Base-by-base conservation (phyloP, 2,113 vertebrate genomes). In the Gasterosteus aculeatus region DNA sequence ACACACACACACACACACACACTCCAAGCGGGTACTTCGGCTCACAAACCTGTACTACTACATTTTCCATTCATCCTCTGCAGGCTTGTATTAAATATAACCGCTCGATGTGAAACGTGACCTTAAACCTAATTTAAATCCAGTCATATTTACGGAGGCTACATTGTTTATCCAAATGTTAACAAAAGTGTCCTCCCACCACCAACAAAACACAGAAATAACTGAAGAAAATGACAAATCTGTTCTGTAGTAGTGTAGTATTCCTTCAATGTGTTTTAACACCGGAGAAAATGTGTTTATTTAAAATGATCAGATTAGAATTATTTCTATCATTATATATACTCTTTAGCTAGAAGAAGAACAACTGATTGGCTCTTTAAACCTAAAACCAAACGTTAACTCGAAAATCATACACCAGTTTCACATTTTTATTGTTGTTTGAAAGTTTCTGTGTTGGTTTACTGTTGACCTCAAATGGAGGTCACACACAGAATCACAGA, bases 1-100 rank as follows among this genome's bases (percentile, higher is more conserved):
- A 22, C 16, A 59, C 76, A 68, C 67, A 79, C 31, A 85, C 73
- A 64, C 31, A 47, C 73, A 70, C 49, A 19, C 73, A 64, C 31
- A 47, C 71, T 66, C 9, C 63, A 64, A 57, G 69, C 10, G 2
- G 47, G 38, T 67, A 75, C 64, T 57, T 66, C 54, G 56, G 47
- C 58, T 39, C 61, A 61, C 54, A 49, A 11, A 67, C 60, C 71
- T 31, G 49, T 3, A 10, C 39, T 73, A 5, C 58, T 57, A 15
- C 22, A 63, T 42, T 75, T 77, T 47, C 4, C 38, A 11, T 39
- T 31, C 0, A 56, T 61, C 29, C 38, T 72, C 33, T 38, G 12
- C 38, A 47, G 58, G 10, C 7, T 61, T 5, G 54, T 61, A 64
- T 7, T 5, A 35, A 31, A 14, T 22, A 12, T 5, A 46, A 14